Evolutionary conservation across 2,113 vertebrate genomes (phyloP).

Genomic region (Hydropotes inermis): DNA sequence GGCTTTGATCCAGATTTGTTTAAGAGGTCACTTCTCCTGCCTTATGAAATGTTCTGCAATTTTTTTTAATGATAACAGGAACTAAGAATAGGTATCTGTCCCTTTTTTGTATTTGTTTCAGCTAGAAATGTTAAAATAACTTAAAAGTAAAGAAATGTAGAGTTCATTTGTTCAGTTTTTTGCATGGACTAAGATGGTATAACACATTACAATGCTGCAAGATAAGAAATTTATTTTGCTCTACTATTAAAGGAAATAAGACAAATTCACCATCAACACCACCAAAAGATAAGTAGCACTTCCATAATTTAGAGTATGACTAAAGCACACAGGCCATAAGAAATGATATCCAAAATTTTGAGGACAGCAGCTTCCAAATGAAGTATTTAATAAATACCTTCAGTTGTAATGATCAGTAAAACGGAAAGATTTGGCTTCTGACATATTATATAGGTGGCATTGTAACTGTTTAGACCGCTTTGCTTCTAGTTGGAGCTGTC

Average conservation of each 20-base stretch:
- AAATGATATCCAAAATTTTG: constrained; percentile 46
- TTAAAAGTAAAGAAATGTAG: not conserved
- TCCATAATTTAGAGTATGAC: constrained; percentile 63
- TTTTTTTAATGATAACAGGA: not conserved
- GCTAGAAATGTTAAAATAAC: not conserved
- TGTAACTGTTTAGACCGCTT: constrained; percentile 86
- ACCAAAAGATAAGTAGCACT: constrained; percentile 52
- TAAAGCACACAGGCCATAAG: constrained; percentile 49
- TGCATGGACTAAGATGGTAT: not conserved
- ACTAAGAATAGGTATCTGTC: not conserved
- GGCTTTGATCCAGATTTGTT: not conserved
- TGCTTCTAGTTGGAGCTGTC: constrained; percentile 89
- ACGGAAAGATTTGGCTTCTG: constrained; percentile 84
- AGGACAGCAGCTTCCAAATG: constrained; percentile 36
- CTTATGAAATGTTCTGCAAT: not conserved
- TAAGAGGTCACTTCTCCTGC: not conserved
- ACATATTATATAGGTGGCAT: constrained; percentile 82
- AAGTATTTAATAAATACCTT: constrained; percentile 76
- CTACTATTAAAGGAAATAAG: constrained; percentile 52
- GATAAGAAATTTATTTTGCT: constrained; percentile 64
- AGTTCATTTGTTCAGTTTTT: not conserved
- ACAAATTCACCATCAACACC: constrained; percentile 57
- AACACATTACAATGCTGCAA: constrained; percentile 12
- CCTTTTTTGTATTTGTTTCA: not conserved
- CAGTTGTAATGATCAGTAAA: constrained; percentile 86